A percentile compares a stretch with the other conserved stretches of the same genome.
These are phyloP conservation scores for Bombus confusus DNA, from an alignment of 1,140 invertebrate genomes.

Conservation along the genomic window DNA sequence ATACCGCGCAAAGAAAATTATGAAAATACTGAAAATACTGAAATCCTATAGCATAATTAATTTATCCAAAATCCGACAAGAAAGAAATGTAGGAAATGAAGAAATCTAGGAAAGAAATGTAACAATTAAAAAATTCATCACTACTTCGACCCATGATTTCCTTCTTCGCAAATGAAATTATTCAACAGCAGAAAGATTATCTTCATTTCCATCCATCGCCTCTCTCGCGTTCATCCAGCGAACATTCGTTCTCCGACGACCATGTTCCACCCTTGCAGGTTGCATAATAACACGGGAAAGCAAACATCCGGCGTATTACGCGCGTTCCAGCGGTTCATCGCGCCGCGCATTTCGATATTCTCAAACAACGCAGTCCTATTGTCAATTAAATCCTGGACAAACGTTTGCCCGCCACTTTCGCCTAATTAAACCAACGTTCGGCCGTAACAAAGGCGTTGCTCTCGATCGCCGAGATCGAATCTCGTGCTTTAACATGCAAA, in stretches of 20 bases:
- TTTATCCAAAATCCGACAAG: not conserved
- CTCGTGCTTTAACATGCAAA: not conserved
- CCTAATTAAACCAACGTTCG: conserved; percentile 15
- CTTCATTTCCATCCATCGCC: too few species aligned
- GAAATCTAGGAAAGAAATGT: too few species aligned
- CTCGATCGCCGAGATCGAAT: not conserved
- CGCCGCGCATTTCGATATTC: conserved; percentile 1
- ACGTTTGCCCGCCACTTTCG: not conserved
- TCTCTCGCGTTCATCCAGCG: not conserved
- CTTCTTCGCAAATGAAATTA: not conserved
- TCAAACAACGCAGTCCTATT: conserved; percentile 16
- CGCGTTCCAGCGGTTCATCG: not conserved
- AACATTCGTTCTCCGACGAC: not conserved
- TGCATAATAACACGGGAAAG: not conserved
- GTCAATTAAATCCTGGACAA: conserved; percentile 15
- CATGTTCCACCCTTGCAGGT: not conserved
- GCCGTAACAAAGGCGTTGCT: not conserved
- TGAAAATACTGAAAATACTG: not conserved
- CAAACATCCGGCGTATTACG: not conserved
- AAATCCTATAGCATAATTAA: too few species aligned
- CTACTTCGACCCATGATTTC: too few species aligned
- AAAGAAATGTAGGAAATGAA: too few species aligned
- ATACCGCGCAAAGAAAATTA: not conserved
- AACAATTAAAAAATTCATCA: too few species aligned
- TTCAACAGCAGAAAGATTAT: not conserved